These are phyloP conservation scores for Andrena bicolor DNA, from an alignment of 2,888 invertebrate genomes.

Conservation along the genomic window DNA sequence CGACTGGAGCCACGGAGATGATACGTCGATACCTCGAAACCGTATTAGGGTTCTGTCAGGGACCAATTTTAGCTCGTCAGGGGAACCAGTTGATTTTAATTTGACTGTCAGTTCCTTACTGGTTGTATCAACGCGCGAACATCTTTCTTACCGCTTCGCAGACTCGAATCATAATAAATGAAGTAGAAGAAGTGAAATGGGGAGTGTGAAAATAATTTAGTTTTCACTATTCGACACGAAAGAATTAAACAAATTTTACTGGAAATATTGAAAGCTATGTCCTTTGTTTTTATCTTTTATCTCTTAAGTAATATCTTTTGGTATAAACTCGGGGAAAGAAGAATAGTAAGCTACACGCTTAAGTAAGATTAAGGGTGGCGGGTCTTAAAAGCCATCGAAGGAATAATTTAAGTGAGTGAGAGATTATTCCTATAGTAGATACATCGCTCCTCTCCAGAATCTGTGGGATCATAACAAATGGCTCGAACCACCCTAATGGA, in stretches of 20 bases:
- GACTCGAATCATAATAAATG: slow-evolving; percentile 11
- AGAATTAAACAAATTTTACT: too few relatives aligned
- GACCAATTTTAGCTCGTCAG: slow-evolving; percentile 54
- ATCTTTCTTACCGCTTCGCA: slow-evolving; percentile 20
- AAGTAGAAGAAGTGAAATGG: neutral
- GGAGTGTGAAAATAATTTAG: neutral
- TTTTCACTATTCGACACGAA: too few relatives aligned
- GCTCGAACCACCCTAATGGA: slow-evolving; percentile 71
- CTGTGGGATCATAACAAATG: slow-evolving; percentile 74
- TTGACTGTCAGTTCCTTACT: slow-evolving; percentile 51
- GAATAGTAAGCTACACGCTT: neutral
- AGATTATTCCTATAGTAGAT: slow-evolving; percentile 60
- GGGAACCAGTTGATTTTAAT: slow-evolving; percentile 60
- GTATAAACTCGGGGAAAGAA: neutral
- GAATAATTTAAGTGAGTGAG: slow-evolving; percentile 70
- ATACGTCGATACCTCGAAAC: slow-evolving; percentile 65
- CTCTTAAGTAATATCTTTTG: neutral
- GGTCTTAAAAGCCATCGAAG: slow-evolving; percentile 53
- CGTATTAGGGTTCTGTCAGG: slow-evolving; percentile 68
- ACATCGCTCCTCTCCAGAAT: slow-evolving; percentile 35
- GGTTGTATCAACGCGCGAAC: slow-evolving; percentile 6
- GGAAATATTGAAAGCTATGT: too few relatives aligned
- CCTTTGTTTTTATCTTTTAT: neutral
- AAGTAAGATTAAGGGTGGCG: neutral
- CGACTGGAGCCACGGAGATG: slow-evolving; percentile 48